Base-by-base conservation (phyloP, 2,113 vertebrate genomes). In the Choloepus hoffmanni region DNA sequence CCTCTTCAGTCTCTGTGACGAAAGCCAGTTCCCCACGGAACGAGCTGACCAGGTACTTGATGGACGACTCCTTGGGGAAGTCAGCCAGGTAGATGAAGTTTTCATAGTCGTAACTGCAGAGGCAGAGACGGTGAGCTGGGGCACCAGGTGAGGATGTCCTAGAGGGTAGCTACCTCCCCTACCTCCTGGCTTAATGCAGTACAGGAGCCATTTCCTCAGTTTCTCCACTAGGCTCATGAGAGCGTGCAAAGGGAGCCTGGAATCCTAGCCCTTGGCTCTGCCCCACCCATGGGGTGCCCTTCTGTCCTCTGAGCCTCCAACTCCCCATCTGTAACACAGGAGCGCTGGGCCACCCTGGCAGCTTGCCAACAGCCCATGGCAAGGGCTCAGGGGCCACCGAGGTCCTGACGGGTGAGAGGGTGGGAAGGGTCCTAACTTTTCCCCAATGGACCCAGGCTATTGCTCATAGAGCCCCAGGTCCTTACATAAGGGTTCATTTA, bases 1-100 rank as follows among this genome's bases (percentile, higher is more conserved):
- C 98, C 97, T 98, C 97, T 36, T 98, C 98, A 0, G 12, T 58
- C 21, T 98, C 97, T 0, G 98, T 98, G 96, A 98, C 97, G 15
- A 96, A 53, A 50, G 81, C 96, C 7, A 96, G 28, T 0, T 97
- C 67, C 30, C 98, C 98, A 0, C 0, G 48, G 60, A 87, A 98
- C 0, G 98, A 98, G 70, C 89, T 96, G 70, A 97, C 60, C 81
- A 98, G 55, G 65, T 98, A 97, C 65, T 98, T 98, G 97, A 98
- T 97, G 85, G 53, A 12, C 2, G 82, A 85, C 1, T 93, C 33
- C 30, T 55, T 82, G 14, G 97, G 97, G 63, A 98, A 98, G 16
- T 94, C 92, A 0, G 84, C 89, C 85, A 98, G 83, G 62, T 94
- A 98, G 62, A 98, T 78, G 95, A 94, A 98, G 92, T 93, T 88